Base-by-base conservation (phyloP, 2,888 invertebrate genomes). In the Neocrepidodera transversa region DNA sequence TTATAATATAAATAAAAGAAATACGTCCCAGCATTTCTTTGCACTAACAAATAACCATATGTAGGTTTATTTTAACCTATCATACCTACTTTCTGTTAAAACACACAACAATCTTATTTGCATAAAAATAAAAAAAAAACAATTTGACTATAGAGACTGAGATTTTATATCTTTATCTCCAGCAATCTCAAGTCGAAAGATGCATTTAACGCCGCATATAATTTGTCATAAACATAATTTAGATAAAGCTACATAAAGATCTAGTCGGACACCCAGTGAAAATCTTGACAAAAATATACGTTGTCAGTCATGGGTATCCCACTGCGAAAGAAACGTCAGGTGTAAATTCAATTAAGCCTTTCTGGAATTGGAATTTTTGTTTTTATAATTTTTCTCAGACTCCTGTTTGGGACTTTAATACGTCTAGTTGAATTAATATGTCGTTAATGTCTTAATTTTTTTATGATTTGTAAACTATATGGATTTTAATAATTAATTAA, bases 311-410 rank as follows among this genome's bases (percentile, higher is more conserved):
- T 49, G 59, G 63, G 52, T 62, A 52, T 54, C 68, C 64, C 28
- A 66, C 66, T 63, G 68, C 13, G 68, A 56, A 32, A n/a, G 45
- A 56, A 65, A 65, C 65, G 54, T 62, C 64, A 62, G 58, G 64
- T 65, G 66, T 68, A 68, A 68, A 67, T 68, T 67, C 63, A 61
- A 65, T 65, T 66, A 60, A 58, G 54, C 38, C 54, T 60, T 49
- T 63, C 43, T 40, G 43, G 57, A 51, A 51, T 59, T 57, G 43
- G 42, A 52, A 40, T 32, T 40, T 49, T n/a, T 11, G 28, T 49
- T 57, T 52, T 50, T 56, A 28, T 56, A 26, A 42, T 48, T 53
- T 62, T 63, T 59, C 59, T 47, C 63, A 62, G 57, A 62, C 62
- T 64, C 43, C 62, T 51, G 60, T 60, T 51, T 57, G 35, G 40